phyloP scores from a whole-genome alignment of 2,113 vertebrate species.

The Cairina moschata region DNA sequence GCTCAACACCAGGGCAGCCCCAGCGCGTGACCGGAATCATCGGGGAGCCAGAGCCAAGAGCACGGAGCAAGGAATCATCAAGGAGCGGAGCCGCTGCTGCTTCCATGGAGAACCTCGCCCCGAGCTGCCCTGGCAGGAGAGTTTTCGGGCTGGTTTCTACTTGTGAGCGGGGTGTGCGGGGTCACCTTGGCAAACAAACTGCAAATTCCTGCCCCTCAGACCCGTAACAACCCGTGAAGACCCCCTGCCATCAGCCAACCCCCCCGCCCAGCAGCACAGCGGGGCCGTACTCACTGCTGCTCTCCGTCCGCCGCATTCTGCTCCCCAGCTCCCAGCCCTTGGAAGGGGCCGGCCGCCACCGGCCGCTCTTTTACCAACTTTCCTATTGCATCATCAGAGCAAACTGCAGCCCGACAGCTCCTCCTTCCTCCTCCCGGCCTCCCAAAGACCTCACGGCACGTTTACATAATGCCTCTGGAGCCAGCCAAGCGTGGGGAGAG shows the following conservation, averaged over 20 bases:
- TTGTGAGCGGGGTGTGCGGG: rapidly evolving
- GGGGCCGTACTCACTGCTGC: neutral
- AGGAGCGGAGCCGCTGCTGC: rapidly evolving
- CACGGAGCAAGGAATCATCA: too few relatives aligned
- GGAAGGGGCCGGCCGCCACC: too few relatives aligned
- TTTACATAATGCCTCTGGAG: neutral
- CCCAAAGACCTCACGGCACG: neutral
- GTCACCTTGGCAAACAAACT: rapidly evolving
- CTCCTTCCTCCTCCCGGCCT: slow-evolving; percentile 17
- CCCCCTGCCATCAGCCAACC: rapidly evolving
- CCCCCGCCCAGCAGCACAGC: neutral
- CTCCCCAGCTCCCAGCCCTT: neutral
- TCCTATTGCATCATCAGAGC: slow-evolving; percentile 13
- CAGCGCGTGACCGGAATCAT: rapidly evolving
- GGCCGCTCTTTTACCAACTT: neutral
- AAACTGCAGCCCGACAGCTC: neutral
- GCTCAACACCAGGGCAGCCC: rapidly evolving
- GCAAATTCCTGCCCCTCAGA: too few relatives aligned
- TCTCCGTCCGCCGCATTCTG: neutral
- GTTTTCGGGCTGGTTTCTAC: neutral
- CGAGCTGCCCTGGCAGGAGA: too few relatives aligned
- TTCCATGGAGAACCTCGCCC: rapidly evolving
- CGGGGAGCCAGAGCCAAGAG: neutral
- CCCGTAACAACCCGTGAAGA: rapidly evolving
- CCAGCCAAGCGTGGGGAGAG: neutral